Conservation (phyloP, 2,113 vertebrate species). For the Zingel zingel region DNA sequence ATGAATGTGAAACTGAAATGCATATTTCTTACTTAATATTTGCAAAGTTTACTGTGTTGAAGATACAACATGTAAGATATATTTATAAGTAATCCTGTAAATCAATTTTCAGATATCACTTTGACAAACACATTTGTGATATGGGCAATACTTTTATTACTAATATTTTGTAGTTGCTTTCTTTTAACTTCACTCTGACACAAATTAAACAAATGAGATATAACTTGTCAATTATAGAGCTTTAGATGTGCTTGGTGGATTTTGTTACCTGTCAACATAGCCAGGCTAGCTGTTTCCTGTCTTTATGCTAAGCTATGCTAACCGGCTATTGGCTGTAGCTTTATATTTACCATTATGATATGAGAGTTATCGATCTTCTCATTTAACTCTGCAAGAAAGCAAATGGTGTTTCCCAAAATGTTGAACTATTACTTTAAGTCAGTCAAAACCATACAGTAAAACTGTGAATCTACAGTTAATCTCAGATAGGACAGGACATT, state of each 20-base stretch:
- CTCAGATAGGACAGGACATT: no score
- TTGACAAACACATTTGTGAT: not conserved
- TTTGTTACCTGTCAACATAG: not conserved
- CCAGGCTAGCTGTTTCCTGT: not conserved
- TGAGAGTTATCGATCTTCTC: not conserved
- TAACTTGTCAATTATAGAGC: not conserved
- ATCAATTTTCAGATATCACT: not conserved
- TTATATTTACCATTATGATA: not conserved
- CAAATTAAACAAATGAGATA: not conserved
- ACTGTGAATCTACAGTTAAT: no score
- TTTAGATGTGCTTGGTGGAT: not conserved
- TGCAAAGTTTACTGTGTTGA: no score
- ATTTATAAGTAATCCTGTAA: not conserved
- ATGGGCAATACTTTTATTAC: not conserved
- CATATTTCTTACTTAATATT: not conserved
- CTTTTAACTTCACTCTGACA: no score
- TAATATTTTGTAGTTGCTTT: not conserved
- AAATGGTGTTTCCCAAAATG: not conserved
- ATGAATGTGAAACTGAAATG: not conserved
- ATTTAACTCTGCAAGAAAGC: not conserved
- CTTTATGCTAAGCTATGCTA: not conserved
- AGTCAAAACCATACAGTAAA: not conserved
- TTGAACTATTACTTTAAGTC: not conserved
- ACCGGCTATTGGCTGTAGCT: not conserved
- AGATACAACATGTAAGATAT: not conserved